Base-by-base conservation (phyloP, 2,113 vertebrate species). In the Thermophis baileyi region DNA sequence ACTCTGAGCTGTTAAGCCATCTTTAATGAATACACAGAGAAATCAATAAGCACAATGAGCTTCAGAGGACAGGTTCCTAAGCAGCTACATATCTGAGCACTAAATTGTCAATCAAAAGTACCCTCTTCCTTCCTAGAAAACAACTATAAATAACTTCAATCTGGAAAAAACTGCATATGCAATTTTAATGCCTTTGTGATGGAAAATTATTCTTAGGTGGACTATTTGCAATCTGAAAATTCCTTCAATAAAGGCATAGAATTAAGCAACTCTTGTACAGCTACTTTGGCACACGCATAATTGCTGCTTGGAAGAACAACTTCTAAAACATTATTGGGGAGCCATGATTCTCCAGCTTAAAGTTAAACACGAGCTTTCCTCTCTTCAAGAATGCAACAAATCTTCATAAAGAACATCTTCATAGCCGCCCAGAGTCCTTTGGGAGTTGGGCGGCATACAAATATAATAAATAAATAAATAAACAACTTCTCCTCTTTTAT, bases 21-120 rank as follows among this genome's bases (percentile, higher is more conserved):
- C 91, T 92, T 92, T 92, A 92, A 88, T 88, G 47, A 92, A 89
- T 89, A 88, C 20, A 63, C 87, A 54, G 35, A 54, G 8, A 88
- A 92, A 92, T 92, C 87, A 90, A 87, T 93, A 90, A 30, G 7
- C 53, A 60, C 46, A 6, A 85, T 63, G 92, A 93, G 81, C 89
- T 93, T 90, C 8, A 53, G 54, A 90, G 74, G 88, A 85, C 74
- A 86, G 46, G 10, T 86, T 90, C 35, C 53, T 50, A 86, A 85
- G 74, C 30, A 92, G 87, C 35, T 24, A 35, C n/a, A 5, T 46
- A 85, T 51, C 87, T 49, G n/a, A 47, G 53, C 53, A 86, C 30
- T 86, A 47, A 86, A 90, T n/a, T 40, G 47, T 90, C 74, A 60
- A 60, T 54, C 50, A 90, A 53, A 88, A 40, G 60, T 30, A 30